Conservation (phyloP, 2,113 vertebrate genomes). For the Catharus minimus region DNA sequence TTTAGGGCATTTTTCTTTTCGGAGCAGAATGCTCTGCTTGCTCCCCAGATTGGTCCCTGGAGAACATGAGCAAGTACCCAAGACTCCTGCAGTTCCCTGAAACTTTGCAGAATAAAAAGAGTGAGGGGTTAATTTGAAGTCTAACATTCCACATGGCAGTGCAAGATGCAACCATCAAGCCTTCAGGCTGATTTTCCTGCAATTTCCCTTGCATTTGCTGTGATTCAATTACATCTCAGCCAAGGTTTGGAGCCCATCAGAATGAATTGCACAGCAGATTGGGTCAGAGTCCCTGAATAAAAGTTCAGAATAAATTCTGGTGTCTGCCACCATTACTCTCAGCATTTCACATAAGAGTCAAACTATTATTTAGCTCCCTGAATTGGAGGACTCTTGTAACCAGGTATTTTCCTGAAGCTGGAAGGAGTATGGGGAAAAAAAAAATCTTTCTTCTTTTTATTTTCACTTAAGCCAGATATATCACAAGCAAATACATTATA, state of each 20-base stretch:
- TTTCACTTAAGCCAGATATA: neutral
- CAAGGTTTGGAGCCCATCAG: slow-evolving; percentile 17
- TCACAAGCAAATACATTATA: neutral
- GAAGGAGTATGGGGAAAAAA: neutral
- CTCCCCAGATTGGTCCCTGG: neutral
- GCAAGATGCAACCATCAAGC: slow-evolving; percentile 6
- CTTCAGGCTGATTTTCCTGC: neutral
- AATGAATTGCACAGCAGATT: slow-evolving; percentile 11
- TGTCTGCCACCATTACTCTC: slow-evolving; percentile 46
- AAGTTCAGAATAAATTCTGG: slow-evolving; percentile 27
- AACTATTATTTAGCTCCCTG: neutral
- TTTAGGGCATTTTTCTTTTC: neutral
- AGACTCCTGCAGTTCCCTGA: slow-evolving; percentile 1
- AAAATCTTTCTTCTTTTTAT: neutral
- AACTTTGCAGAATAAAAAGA: neutral
- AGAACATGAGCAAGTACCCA: neutral
- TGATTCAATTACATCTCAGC: slow-evolving; percentile 23
- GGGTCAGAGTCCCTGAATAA: slow-evolving; percentile 32
- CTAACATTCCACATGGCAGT: slow-evolving; percentile 6
- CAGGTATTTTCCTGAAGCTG: neutral
- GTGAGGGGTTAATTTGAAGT: slow-evolving; percentile 11
- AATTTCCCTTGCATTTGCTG: slow-evolving; percentile 28
- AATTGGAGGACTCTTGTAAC: neutral
- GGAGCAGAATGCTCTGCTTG: neutral
- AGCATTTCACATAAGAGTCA: slow-evolving; percentile 30